Conservation (phyloP, 2,113 vertebrate genomes). For the Nicator chloris region DNA sequence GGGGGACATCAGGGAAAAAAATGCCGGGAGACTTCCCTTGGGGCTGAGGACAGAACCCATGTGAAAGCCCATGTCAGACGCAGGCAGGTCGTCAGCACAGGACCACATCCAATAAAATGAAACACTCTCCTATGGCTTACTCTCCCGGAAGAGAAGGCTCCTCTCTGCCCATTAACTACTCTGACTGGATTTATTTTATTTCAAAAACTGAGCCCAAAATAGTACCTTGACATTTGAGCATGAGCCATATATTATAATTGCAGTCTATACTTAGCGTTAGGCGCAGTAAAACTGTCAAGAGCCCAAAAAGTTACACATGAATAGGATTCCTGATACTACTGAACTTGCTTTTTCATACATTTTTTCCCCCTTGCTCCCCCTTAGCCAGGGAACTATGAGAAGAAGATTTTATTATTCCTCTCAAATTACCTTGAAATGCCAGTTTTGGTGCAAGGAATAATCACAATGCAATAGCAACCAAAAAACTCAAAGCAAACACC, state of each 20-base stretch:
- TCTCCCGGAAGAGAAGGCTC: background rate
- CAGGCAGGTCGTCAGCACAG: background rate
- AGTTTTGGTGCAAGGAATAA: background rate
- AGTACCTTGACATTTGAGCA: slow-evolving; percentile 57
- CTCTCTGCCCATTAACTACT: slow-evolving; percentile 22
- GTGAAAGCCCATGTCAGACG: background rate
- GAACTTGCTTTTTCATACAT: background rate
- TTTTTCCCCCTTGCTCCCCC: background rate
- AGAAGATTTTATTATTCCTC: background rate
- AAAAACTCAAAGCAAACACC: background rate
- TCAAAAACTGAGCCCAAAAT: slow-evolving; percentile 48
- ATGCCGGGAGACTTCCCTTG: background rate
- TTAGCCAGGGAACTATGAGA: background rate
- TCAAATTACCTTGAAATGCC: background rate
- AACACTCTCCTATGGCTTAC: background rate
- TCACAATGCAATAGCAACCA: background rate
- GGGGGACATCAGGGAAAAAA: background rate
- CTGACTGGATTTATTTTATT: slow-evolving; percentile 19
- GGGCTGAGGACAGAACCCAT: background rate
- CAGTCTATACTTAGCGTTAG: slow-evolving; percentile 42
- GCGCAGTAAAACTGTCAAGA: slow-evolving; percentile 39
- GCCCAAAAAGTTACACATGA: slow-evolving; percentile 6
- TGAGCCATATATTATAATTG: slow-evolving; percentile 53
- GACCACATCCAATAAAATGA: background rate
- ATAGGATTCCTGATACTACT: slow-evolving; percentile 23